phyloP scores from a whole-genome alignment of 2,113 vertebrate genomes.

The Campylomormyrus tamandua region DNA sequence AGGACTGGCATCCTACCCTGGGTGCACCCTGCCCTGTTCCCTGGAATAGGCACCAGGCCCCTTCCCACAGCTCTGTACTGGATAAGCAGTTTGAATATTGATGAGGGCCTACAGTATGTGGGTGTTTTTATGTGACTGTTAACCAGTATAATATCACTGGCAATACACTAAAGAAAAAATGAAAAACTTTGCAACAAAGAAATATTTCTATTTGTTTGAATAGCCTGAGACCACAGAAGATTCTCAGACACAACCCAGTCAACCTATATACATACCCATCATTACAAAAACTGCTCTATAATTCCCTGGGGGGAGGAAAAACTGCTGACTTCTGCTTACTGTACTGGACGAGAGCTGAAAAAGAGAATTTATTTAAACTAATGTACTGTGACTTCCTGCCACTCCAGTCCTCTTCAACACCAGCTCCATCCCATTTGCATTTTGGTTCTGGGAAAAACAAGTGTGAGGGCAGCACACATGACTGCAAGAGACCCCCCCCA shows the following conservation, averaged over 20 bases:
- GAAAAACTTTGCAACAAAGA: neutral
- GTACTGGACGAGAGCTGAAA: neutral
- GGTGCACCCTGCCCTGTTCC: neutral
- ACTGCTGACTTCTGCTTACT: neutral
- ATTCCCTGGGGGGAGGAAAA: neutral
- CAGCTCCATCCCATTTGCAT: neutral
- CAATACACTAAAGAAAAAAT: neutral
- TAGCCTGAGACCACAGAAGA: neutral
- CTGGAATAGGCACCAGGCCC: neutral
- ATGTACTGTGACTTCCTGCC: neutral
- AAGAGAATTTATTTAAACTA: neutral
- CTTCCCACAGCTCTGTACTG: neutral
- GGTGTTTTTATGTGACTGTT: neutral
- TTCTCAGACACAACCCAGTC: neutral
- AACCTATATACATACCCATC: neutral
- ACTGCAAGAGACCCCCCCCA: neutral
- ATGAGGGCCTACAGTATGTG: neutral
- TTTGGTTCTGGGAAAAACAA: neutral
- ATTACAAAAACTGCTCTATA: neutral
- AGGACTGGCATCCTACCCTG: neutral
- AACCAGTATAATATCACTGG: neutral
- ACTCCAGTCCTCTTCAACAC: neutral
- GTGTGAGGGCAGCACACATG: neutral
- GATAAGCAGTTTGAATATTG: neutral
- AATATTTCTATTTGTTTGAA: neutral